Evolutionary conservation across 1,140 invertebrate genomes (phyloP).

Genomic region (Battus philenor): DNA sequence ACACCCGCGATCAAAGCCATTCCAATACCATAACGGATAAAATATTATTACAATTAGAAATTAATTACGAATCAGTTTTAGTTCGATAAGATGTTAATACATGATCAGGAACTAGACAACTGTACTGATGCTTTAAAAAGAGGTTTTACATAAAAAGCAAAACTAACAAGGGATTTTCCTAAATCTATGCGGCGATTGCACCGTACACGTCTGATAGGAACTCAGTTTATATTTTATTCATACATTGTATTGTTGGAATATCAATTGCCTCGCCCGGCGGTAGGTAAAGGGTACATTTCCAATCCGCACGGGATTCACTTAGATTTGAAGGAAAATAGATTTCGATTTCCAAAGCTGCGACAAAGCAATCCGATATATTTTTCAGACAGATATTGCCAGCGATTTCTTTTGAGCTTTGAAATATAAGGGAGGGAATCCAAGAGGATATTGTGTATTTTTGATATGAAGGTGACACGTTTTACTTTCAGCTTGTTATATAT

Average conservation of each 20-base stretch:
- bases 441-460: constrained; percentile 49
- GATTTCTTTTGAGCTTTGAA: constrained; percentile 76
- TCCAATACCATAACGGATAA: too few relatives aligned
- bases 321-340: constrained; percentile 76
- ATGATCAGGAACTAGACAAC: too few relatives aligned
- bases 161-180: constrained; percentile 24
- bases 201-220: constrained; percentile 65
- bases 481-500: background rate
- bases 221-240: constrained; percentile 76
- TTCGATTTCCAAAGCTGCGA: constrained; percentile 75
- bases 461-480: constrained; percentile 16
- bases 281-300: constrained; percentile 76
- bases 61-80: too few relatives aligned
- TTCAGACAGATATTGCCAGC: constrained; percentile 76
- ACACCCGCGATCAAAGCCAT: too few relatives aligned
- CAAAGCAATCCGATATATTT: constrained; percentile 76
- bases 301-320: constrained; percentile 76
- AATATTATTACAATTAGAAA: too few relatives aligned
- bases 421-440: constrained; percentile 69
- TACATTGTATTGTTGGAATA: constrained; percentile 76
- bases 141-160: constrained; percentile 15
- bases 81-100: too few relatives aligned
- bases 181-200: constrained; percentile 59
- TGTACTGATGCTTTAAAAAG: constrained; percentile 2
- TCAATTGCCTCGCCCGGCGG: constrained; percentile 74